Conservation (phyloP, 2,888 invertebrate species). For the Parnassius mnemosyne region DNA sequence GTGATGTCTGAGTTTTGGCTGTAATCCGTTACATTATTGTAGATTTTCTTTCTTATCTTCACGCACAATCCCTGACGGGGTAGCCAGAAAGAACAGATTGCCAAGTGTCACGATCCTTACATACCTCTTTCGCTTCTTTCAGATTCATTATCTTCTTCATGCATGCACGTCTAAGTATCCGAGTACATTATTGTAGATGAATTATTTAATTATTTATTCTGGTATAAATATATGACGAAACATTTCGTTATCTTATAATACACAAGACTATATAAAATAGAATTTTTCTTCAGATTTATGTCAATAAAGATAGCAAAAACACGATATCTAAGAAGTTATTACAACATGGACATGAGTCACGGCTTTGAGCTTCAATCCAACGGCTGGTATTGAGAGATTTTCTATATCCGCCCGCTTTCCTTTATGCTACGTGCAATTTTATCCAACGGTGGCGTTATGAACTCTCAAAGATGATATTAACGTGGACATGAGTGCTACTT, state of each 20-base stretch:
- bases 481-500: conserved; percentile 40
- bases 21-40: too few species aligned
- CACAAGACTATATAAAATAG: conserved; percentile 13
- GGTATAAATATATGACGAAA: too few species aligned
- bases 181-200: too few species aligned
- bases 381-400: conserved; percentile 75
- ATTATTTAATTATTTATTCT: too few species aligned
- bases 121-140: too few species aligned
- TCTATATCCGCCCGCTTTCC: conserved; percentile 79
- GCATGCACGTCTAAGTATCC: too few species aligned
- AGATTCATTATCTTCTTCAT: too few species aligned
- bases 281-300: conserved; percentile 18
- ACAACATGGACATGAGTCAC: conserved; percentile 52
- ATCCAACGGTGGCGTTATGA: conserved; percentile 71
- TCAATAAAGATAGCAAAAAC: conserved; percentile 22
- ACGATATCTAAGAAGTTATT: conserved; percentile 52
- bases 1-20: too few species aligned
- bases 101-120: too few species aligned
- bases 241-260: background rate
- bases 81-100: too few species aligned
- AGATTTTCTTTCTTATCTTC: too few species aligned
- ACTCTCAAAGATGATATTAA: conserved; percentile 44
- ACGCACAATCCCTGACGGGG: too few species aligned
- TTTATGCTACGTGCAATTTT: conserved; percentile 78
- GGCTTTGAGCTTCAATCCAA: conserved; percentile 63